Evolutionary conservation across 2,113 vertebrate genomes (phyloP).

Genomic region (Heterotis niloticus): DNA sequence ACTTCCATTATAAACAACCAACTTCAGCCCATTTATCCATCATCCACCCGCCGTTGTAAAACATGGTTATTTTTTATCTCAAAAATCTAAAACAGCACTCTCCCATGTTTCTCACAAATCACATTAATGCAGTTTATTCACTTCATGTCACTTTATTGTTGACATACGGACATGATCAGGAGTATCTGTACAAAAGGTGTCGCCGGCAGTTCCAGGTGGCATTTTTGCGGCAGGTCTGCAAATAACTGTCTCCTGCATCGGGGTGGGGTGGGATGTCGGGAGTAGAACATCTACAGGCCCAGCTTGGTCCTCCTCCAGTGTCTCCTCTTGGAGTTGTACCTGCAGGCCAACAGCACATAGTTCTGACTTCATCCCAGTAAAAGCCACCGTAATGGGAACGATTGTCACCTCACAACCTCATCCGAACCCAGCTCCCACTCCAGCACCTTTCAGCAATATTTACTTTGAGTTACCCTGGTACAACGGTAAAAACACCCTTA

Average conservation of each 20-base stretch:
- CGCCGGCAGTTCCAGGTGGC: constrained; percentile 44
- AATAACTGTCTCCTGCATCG: constrained; percentile 46
- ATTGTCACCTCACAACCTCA: too few species aligned
- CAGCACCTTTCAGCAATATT: too few species aligned
- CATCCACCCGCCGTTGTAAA: too few species aligned
- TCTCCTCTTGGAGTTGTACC: constrained; percentile 98
- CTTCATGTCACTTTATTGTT: constrained; percentile 64
- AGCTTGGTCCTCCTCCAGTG: constrained; percentile 99
- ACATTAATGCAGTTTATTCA: constrained; percentile 24
- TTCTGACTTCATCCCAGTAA: too few species aligned
- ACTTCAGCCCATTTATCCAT: too few species aligned
- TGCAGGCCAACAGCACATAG: constrained; percentile 40
- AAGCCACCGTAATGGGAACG: too few species aligned
- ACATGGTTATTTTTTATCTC: too few species aligned
- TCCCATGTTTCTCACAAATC: background rate
- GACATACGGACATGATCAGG: constrained; percentile 56
- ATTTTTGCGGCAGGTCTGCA: constrained; percentile 37
- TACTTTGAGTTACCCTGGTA: too few species aligned
- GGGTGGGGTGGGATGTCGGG: constrained; percentile 24
- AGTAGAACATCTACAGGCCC: constrained; percentile 72
- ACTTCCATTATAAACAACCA: too few species aligned
- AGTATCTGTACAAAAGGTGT: constrained; percentile 62
- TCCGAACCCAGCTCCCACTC: too few species aligned
- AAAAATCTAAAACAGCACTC: too few species aligned
- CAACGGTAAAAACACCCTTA: too few species aligned